Base-by-base conservation (phyloP, 2,888 invertebrate species). In the Chrysodeixis includens region DNA sequence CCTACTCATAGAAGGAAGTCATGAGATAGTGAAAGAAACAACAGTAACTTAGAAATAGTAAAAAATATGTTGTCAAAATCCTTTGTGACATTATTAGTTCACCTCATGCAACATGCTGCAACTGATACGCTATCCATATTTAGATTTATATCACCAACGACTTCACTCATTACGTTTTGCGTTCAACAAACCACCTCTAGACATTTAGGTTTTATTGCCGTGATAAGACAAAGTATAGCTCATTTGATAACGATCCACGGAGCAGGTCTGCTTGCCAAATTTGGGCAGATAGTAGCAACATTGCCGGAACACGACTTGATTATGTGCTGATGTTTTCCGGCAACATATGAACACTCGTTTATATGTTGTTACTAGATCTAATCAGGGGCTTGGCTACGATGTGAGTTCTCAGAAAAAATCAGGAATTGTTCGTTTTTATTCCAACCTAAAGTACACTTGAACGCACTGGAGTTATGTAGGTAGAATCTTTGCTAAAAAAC, bases 341-440 rank as follows among this genome's bases (percentile, higher is more conserved):
- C 66, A 79, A 69, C 74, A 52, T 63, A 46, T 66, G 68, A 69
- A 55, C 65, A 64, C 62, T 65, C 66, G 58, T 79, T 76, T 62
- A n/a, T n/a, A n/a, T n/a, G n/a, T n/a, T n/a, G n/a, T n/a, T n/a
- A 58, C 55, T 66, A 70, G 81, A 80, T 78, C 30, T 74, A 71
- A 78, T 78, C 81, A 71, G 63, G 56, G 62, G 49, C 57, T 69
- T 58, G 69, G 55, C 62, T 55, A 53, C 51, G 66, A 55, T 66
- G 60, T 66, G 40, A 26, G 52, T 77, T 74, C 74, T 62, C 57
- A 63, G 67, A 77, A 80, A 32, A 60, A 53, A 76, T 69, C 54
- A 63, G 52, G 57, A 61, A 62, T 62, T 51, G 54, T 62, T 22
- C 22, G 30, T 61, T 55, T 56, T 14, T 49, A 54, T 46, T 74